These are phyloP conservation scores for Gavia stellata DNA, from an alignment of 2,113 vertebrate species.

Conservation along the genomic window DNA sequence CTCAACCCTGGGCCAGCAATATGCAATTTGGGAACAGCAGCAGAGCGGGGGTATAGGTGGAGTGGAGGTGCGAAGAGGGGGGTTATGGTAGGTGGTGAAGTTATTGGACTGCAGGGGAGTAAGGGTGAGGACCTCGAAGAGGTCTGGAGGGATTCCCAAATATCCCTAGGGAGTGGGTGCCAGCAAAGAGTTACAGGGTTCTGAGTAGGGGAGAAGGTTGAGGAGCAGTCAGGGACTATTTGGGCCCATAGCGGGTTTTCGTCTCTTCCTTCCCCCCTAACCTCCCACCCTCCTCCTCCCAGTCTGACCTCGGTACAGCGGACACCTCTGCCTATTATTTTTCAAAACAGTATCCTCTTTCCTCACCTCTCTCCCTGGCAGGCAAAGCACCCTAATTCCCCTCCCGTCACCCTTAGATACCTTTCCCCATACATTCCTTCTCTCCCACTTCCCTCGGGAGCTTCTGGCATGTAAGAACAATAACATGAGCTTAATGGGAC, in stretches of 20 bases:
- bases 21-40: background rate
- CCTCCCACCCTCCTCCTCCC: background rate
- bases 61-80: background rate
- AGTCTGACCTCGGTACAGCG: background rate
- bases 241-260: background rate
- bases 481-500: background rate
- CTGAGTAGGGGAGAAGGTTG: background rate
- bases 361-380: background rate
- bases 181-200: background rate
- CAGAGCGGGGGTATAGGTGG: background rate
- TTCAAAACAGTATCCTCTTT: background rate
- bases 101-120: background rate
- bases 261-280: background rate
- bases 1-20: background rate
- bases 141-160: background rate
- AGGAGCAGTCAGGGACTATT: accelerated
- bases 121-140: background rate
- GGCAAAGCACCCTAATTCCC: background rate
- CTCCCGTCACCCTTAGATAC: background rate
- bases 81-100: background rate
- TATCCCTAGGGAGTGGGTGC: background rate
- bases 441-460: background rate
- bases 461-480: background rate
- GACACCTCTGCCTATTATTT: background rate
- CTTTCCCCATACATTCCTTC: background rate